These are phyloP conservation scores for Molossus molossus DNA, from an alignment of 2,797 vertebrate genomes.

Conservation along the genomic window DNA sequence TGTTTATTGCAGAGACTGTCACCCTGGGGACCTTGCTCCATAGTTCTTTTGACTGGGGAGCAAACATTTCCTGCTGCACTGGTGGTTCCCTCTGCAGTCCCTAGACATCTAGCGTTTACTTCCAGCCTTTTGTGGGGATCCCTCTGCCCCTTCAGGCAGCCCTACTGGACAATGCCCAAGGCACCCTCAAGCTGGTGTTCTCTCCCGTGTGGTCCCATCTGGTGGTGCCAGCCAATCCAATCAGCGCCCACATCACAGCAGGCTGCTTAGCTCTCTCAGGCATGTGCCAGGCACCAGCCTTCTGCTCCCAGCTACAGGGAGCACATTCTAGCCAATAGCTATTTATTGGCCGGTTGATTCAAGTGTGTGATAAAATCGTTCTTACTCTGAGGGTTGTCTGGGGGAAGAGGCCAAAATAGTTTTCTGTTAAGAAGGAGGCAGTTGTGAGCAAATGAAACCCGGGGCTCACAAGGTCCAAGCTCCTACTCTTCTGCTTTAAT, in stretches of 20 bases:
- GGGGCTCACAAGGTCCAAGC: not conserved
- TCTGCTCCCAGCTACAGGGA: not conserved
- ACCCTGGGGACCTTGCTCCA: not conserved
- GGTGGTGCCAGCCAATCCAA: not conserved
- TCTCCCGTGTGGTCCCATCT: not conserved
- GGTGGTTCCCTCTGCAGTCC: accelerated
- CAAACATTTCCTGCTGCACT: not conserved
- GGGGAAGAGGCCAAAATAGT: not conserved
- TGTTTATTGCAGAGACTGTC: not conserved
- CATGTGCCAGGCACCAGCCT: not conserved
- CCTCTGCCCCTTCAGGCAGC: not conserved
- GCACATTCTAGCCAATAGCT: not conserved
- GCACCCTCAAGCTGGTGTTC: not conserved
- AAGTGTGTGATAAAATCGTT: not conserved
- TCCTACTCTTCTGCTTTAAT: not conserved
- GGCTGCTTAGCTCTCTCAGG: not conserved
- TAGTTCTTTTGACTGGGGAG: not conserved
- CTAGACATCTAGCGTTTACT: not conserved
- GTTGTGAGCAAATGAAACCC: not conserved
- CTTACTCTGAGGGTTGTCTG: not conserved
- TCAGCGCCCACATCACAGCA: not conserved
- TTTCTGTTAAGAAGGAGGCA: not conserved
- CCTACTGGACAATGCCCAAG: not conserved
- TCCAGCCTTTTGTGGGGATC: not conserved
- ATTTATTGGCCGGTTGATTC: not conserved